Conservation (phyloP, 2,113 vertebrate species). For the Elachura formosa region DNA sequence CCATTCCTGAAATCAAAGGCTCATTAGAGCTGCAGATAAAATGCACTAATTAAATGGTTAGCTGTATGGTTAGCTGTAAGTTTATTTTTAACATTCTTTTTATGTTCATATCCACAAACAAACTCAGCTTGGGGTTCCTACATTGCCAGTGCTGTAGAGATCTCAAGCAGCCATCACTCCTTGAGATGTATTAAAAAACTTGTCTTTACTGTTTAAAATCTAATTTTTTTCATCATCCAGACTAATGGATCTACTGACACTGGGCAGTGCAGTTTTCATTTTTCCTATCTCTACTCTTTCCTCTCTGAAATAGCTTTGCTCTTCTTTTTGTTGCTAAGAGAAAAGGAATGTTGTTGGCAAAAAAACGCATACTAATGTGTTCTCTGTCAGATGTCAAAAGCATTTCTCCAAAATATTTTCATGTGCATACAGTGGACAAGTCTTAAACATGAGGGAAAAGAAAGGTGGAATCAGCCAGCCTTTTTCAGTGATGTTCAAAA, state of each 20-base stretch:
- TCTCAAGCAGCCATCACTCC: neutral
- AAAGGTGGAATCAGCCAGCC: neutral
- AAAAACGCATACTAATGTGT: conserved; percentile 12
- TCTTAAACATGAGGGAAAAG: neutral
- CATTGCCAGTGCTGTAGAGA: neutral
- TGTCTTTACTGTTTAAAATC: neutral
- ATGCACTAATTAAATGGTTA: neutral
- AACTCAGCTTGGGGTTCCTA: neutral
- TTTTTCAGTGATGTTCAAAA: neutral
- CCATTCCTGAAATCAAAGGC: conserved; percentile 1
- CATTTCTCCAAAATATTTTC: neutral
- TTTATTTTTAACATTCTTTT: neutral
- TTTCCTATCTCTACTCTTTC: conserved; percentile 14
- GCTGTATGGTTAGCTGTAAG: neutral
- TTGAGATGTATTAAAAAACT: neutral
- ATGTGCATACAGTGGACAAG: neutral
- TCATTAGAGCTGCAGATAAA: conserved; percentile 2
- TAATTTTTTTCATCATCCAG: neutral
- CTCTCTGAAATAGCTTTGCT: conserved; percentile 38
- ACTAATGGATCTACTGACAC: neutral
- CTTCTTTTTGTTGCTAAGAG: conserved; percentile 60
- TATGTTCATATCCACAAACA: neutral
- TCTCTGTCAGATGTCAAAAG: conserved; percentile 41
- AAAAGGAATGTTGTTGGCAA: conserved; percentile 63
- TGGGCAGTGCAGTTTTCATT: conserved; percentile 9